Base-by-base conservation (phyloP, 2,113 vertebrate genomes). In the Phyllostomus hastatus region DNA sequence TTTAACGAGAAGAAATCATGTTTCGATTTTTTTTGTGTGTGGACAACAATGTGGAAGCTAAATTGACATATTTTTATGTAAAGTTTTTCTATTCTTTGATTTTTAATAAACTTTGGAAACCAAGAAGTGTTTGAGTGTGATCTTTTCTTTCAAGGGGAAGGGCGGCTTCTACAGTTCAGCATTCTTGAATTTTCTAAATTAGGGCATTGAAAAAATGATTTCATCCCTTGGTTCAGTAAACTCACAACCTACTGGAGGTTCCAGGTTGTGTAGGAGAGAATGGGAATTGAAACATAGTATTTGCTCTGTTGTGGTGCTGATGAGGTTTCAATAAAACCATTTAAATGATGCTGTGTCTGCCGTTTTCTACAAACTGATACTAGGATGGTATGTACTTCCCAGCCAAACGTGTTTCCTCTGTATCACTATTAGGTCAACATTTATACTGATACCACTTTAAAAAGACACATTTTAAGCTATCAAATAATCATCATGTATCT, bases 71-170 rank as follows among this genome's bases (percentile, higher is more conserved):
- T 99, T 99, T 99, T 99, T 99, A 99, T 99, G 99, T 99, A 99
- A 99, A 99, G 98, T 99, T 99, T 99, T 99, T 99, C 99, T 99
- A 99, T 99, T 99, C 99, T 99, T 98, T 99, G 98, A 99, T 99
- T 99, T 99, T 99, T 99, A 99, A 99, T 99, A 99, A 99, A 99
- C 99, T 99, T 99, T 99, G 98, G 98, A 98, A 98, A 98, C 95
- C 97, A 98, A 92, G 95, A 59, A 24, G 50, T 98, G 97, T 90
- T 50, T 81, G 92, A 88, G 72, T 1, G 1, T 16, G 4, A 70
- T 19, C 69, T 67, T 78, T 73, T 9, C 35, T 52, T 15, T 28
- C 17, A 2, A 33, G 78, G 73, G 66, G 11, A 4, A 9, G 20
- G 41, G n/a, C 38, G 7, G 31, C 17, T 15, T 70, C 41, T 48